These are phyloP conservation scores for Eupithecia centaureata DNA, from an alignment of 2,888 invertebrate genomes.

Conservation along the genomic window DNA sequence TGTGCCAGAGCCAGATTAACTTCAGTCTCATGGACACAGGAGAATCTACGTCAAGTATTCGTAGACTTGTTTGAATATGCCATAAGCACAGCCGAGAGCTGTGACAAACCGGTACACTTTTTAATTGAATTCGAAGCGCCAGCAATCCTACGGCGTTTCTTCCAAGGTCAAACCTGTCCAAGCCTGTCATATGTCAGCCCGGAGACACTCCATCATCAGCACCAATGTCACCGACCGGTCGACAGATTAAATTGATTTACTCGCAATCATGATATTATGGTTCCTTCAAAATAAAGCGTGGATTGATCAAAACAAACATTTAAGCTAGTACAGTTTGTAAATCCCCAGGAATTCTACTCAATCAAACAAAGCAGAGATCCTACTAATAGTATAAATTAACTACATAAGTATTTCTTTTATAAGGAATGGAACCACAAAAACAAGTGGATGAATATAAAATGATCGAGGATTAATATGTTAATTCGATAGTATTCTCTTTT, in stretches of 20 bases:
- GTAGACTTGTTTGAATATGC: neutral
- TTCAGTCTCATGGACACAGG: neutral
- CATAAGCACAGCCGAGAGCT: neutral
- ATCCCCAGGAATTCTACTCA: no score
- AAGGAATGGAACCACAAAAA: no score
- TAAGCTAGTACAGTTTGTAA: no score
- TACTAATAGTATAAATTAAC: no score
- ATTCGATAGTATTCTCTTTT: no score
- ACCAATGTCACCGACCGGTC: conserved; percentile 38
- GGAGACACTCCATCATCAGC: conserved; percentile 36
- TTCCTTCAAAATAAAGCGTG: neutral
- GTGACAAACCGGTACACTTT: conserved; percentile 18
- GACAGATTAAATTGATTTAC: neutral
- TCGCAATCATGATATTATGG: neutral
- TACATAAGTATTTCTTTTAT: no score
- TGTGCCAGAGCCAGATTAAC: no score
- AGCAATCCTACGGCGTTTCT: conserved; percentile 22
- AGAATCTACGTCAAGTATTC: neutral
- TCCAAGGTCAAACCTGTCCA: conserved; percentile 12
- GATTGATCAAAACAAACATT: no score
- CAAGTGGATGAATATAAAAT: no score
- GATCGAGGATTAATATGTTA: no score
- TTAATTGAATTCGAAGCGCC: conserved; percentile 13
- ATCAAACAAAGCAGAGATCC: no score
- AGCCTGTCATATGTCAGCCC: conserved; percentile 32